These are phyloP conservation scores for Stercorarius parasiticus DNA, from an alignment of 2,113 vertebrate species.

Conservation along the genomic window DNA sequence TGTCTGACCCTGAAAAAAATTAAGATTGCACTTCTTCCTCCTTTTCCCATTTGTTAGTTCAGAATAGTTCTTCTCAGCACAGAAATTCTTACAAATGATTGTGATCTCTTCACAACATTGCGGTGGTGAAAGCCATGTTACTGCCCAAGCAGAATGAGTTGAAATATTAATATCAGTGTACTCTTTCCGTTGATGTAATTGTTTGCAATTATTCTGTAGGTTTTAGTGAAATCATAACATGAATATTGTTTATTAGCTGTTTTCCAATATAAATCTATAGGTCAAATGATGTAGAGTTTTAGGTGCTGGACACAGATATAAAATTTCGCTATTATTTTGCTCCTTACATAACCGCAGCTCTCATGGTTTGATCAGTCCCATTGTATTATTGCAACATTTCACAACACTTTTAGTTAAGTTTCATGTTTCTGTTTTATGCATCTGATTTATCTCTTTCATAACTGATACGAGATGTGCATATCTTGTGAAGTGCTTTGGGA, in stretches of 20 bases:
- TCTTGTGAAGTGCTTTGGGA: constrained; percentile 7
- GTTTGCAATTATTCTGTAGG: neutral
- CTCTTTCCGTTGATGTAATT: neutral
- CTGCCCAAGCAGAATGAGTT: neutral
- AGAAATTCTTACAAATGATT: neutral
- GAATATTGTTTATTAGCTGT: neutral
- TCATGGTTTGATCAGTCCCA: neutral
- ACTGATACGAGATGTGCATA: neutral
- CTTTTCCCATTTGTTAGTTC: neutral
- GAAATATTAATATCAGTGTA: neutral
- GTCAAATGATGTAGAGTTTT: neutral
- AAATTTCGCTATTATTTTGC: neutral
- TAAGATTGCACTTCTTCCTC: neutral
- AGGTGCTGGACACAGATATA: neutral
- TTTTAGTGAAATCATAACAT: neutral
- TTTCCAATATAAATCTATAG: neutral
- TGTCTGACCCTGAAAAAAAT: neutral
- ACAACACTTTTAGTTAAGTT: neutral
- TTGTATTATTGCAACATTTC: neutral
- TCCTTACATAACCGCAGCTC: neutral
- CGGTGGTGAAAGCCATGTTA: neutral
- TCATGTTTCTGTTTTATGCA: neutral
- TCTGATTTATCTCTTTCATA: constrained; percentile 6
- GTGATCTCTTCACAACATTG: neutral
- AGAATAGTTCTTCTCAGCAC: neutral